Evolutionary conservation across 2,797 vertebrate species (phyloP).

Genomic region (Halcyon smyrnensis): DNA sequence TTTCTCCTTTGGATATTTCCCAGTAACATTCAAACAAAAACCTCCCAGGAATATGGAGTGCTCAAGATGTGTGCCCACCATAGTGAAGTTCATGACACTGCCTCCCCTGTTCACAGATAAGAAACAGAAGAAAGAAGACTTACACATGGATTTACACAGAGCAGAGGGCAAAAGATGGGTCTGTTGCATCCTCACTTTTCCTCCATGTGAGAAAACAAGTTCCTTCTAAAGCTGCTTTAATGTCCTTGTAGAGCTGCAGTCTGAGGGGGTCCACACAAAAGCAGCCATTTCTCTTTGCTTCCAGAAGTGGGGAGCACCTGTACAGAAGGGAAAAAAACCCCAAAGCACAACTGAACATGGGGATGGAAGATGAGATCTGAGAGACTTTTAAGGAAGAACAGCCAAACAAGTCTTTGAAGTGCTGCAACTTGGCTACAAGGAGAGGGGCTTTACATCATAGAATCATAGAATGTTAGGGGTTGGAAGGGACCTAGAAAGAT

Average conservation of each 20-base stretch:
- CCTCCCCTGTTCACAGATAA: neutral
- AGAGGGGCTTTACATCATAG: rapidly evolving
- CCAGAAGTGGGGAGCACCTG: neutral
- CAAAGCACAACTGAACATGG: neutral
- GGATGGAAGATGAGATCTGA: neutral
- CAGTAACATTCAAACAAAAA: neutral
- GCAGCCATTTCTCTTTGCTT: neutral
- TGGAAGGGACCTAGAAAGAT: too few relatives aligned
- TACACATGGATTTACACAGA: neutral
- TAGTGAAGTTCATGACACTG: neutral
- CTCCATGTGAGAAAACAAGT: neutral
- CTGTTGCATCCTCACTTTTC: neutral
- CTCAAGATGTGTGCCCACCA: neutral
- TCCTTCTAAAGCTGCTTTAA: neutral
- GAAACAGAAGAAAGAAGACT: neutral
- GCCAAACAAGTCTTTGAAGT: neutral
- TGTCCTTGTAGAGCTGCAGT: rapidly evolving
- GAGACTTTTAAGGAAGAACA: neutral
- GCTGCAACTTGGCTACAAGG: neutral
- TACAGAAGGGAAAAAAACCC: neutral
- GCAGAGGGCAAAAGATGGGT: neutral
- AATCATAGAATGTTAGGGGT: too few relatives aligned
- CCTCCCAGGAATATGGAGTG: neutral
- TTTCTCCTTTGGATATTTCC: neutral
- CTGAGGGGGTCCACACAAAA: neutral